These are phyloP conservation scores for Stomatorhinus ivindoensis DNA, from an alignment of 2,113 vertebrate species.

Conservation along the genomic window DNA sequence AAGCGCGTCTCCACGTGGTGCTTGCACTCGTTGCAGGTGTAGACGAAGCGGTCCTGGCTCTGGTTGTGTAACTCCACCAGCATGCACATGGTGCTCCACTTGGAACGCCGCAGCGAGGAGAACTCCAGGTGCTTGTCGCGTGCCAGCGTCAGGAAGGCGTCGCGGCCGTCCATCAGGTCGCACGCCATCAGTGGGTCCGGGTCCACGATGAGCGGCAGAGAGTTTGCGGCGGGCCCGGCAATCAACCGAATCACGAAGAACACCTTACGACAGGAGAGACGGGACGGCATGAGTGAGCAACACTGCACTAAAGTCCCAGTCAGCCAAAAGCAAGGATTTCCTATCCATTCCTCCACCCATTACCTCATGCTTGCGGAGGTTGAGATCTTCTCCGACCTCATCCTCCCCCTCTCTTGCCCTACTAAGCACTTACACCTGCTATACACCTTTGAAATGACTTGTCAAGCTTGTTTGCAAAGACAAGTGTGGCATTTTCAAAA, in stretches of 20 bases:
- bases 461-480: background rate
- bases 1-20: constrained; percentile 96
- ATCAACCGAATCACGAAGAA: constrained; percentile 95
- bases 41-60: constrained; percentile 96
- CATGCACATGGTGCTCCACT: constrained; percentile 98
- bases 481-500: background rate
- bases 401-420: background rate
- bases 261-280: constrained; percentile 59
- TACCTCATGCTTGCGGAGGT: background rate
- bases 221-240: constrained; percentile 82
- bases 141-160: constrained; percentile 92
- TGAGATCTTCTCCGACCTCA: background rate
- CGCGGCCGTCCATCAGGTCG: constrained; percentile 94
- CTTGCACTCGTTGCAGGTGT: constrained; percentile 97
- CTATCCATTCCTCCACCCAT: background rate
- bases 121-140: constrained; percentile 97
- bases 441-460: background rate
- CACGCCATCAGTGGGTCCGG: constrained; percentile 90
- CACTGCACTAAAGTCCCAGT: background rate
- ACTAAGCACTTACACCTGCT: background rate
- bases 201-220: constrained; percentile 82
- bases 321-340: background rate
- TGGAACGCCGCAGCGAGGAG: constrained; percentile 82
- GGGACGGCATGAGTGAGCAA: background rate
- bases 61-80: constrained; percentile 94